A percentile compares a stretch with the other conserved stretches of the same genome.
phyloP scores from a whole-genome alignment of 2,113 vertebrate species.

The Archilochus colubris region DNA sequence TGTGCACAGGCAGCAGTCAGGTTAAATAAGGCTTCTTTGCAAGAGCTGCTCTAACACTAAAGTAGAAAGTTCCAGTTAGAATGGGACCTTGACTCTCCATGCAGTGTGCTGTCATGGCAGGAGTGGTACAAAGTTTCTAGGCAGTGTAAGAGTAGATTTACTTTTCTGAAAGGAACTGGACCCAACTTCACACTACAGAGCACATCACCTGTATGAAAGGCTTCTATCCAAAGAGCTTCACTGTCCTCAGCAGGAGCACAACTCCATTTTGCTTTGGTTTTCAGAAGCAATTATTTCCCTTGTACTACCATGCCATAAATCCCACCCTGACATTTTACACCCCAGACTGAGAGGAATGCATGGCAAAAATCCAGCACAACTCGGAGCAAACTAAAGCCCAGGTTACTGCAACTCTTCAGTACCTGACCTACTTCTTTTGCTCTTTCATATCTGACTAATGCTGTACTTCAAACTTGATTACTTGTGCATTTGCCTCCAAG shows the following conservation, averaged over 20 bases:
- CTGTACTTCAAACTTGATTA: neutral
- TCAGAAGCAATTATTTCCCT: neutral
- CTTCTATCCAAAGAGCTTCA: neutral
- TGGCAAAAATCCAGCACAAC: neutral
- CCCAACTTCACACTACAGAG: accelerated
- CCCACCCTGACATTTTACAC: neutral
- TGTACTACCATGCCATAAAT: accelerated
- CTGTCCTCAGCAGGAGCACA: neutral
- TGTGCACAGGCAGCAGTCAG: accelerated
- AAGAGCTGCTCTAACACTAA: neutral
- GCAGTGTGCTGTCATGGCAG: neutral
- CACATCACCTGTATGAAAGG: neutral
- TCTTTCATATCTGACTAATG: neutral
- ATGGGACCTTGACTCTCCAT: no score
- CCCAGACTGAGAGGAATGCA: accelerated
- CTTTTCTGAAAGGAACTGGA: neutral
- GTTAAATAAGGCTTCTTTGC: neutral
- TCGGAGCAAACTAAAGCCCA: neutral
- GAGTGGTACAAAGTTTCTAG: neutral
- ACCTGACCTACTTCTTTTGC: neutral
- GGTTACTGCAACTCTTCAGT: neutral
- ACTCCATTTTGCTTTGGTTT: neutral
- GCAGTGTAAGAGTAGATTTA: neutral
- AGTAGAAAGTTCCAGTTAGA: neutral
- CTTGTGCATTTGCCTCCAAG: neutral